phyloP scores from a whole-genome alignment of 2,113 vertebrate genomes.

The Hirundichthys speculiger region DNA sequence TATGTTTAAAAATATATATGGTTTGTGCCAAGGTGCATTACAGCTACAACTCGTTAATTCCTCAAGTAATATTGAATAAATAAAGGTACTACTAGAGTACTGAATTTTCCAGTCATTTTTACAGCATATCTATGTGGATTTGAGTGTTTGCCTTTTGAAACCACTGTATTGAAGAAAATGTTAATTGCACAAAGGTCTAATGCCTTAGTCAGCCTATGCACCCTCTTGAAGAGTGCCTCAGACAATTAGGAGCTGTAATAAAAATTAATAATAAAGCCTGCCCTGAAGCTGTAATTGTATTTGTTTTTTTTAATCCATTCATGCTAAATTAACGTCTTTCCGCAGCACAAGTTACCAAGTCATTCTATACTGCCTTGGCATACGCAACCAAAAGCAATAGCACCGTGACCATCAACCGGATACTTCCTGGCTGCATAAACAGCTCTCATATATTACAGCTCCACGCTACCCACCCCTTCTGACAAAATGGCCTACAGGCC shows the following conservation, averaged over 20 bases:
- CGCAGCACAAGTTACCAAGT: background rate
- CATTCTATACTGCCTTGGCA: background rate
- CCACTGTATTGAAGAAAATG: slow-evolving; percentile 58
- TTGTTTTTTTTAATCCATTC: background rate
- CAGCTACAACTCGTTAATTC: slow-evolving; percentile 63
- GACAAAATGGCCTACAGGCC: slow-evolving; percentile 79
- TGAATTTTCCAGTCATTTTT: slow-evolving; percentile 60
- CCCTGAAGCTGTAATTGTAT: slow-evolving; percentile 36
- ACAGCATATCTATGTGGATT: slow-evolving; percentile 58
- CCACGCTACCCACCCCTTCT: slow-evolving; percentile 47
- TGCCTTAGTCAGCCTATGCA: slow-evolving; percentile 76
- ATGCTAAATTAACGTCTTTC: background rate
- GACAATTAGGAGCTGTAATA: slow-evolving; percentile 63
- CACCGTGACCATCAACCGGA: slow-evolving; percentile 7
- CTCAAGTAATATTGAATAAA: slow-evolving; percentile 38
- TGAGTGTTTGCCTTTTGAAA: slow-evolving; percentile 57
- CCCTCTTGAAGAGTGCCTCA: slow-evolving; percentile 69
- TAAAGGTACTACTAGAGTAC: slow-evolving; percentile 46
- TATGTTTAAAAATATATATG: slow-evolving; percentile 16
- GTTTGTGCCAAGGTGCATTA: slow-evolving; percentile 75
- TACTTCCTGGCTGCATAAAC: slow-evolving; percentile 46
- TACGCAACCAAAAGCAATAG: background rate
- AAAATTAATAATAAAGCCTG: slow-evolving; percentile 62
- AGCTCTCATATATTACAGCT: slow-evolving; percentile 31
- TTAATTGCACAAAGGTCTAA: slow-evolving; percentile 70